Evolutionary conservation across 2,797 vertebrate species (phyloP).

Genomic region (Odontamblyopus lacepedii): DNA sequence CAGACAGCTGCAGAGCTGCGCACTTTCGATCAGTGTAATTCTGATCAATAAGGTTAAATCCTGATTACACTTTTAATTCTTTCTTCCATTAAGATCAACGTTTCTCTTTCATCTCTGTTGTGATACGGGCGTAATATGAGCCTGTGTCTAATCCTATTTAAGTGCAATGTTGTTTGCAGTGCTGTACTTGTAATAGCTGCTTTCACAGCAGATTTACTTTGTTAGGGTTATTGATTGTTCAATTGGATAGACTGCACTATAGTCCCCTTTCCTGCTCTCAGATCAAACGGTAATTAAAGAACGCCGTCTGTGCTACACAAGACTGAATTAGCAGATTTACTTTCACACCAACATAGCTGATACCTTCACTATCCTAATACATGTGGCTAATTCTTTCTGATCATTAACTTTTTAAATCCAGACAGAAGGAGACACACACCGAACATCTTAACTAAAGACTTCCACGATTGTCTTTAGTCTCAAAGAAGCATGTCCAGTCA

Average conservation of each 20-base stretch:
- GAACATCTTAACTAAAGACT: constrained; percentile 21
- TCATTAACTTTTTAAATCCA: background rate
- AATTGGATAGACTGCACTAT: constrained; percentile 19
- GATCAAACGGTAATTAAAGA: constrained; percentile 18
- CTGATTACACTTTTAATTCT: background rate
- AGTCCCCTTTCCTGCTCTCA: constrained; percentile 9
- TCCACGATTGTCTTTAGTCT: constrained; percentile 41
- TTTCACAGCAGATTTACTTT: constrained; percentile 17
- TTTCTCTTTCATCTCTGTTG: constrained; percentile 6
- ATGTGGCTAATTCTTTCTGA: background rate
- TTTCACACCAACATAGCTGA: constrained; percentile 7
- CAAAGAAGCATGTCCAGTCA: constrained; percentile 51
- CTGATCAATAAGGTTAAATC: constrained; percentile 5
- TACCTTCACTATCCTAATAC: background rate
- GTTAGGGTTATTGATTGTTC: constrained; percentile 25
- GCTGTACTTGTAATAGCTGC: constrained; percentile 6
- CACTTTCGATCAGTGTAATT: background rate
- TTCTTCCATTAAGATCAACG: constrained; percentile 6
- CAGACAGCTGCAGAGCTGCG: background rate
- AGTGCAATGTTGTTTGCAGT: constrained; percentile 3
- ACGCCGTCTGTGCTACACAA: constrained; percentile 13
- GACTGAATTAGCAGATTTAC: constrained; percentile 15
- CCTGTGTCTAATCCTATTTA: constrained; percentile 9
- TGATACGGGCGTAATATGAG: constrained; percentile 7
- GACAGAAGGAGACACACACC: constrained; percentile 9